Conservation (phyloP, 2,113 vertebrate genomes). For the Enhydra lutris region DNA sequence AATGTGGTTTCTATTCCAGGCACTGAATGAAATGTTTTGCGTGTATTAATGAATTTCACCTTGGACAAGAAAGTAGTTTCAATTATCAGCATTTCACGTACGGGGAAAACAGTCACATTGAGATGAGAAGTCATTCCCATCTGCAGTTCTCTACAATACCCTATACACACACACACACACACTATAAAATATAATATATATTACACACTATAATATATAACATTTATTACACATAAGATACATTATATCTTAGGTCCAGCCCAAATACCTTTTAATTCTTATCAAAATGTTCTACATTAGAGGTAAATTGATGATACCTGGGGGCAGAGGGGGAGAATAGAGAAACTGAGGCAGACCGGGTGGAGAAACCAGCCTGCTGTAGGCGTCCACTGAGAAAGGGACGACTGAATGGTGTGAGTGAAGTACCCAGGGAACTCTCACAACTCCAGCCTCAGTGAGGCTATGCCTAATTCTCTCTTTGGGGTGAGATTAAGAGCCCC, state of each 20-base stretch:
- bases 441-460: background rate
- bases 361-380: background rate
- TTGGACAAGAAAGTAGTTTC: background rate
- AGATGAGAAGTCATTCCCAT: background rate
- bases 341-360: background rate
- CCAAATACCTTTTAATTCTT: background rate
- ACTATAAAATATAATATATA: background rate
- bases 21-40: background rate
- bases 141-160: background rate
- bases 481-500: background rate
- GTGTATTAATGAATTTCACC: background rate
- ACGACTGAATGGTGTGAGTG: background rate
- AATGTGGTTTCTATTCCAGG: background rate
- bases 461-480: background rate
- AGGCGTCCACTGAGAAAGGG: background rate
- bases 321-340: background rate
- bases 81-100: background rate
- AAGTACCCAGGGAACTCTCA: background rate
- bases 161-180: background rate
- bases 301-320: background rate
- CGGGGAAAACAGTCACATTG: background rate
- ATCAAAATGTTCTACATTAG: background rate
- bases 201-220: background rate
- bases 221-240: background rate
- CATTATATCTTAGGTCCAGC: background rate